Percentiles rank a stretch among this genome's conserved stretches.
These are phyloP conservation scores for Polydesmus complanatus DNA, from an alignment of 2,888 invertebrate genomes.

Conservation along the genomic window DNA sequence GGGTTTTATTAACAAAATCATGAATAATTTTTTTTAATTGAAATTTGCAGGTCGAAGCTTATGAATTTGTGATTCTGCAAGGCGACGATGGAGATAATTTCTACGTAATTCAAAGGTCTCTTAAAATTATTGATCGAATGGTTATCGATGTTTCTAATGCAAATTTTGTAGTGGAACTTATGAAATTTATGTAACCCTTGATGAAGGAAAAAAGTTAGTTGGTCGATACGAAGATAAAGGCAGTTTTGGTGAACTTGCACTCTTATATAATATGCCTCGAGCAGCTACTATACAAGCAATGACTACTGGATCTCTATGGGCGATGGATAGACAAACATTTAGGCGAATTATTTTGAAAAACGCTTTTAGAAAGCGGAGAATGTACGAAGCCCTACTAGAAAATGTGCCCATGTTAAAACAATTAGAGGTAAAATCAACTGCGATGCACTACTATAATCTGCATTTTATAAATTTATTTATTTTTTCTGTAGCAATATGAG, in stretches of 20 bases:
- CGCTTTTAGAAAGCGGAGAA: slow-evolving; percentile 93
- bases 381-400: slow-evolving; percentile 88
- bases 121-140: neutral
- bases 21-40: too few relatives aligned
- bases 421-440: slow-evolving; percentile 52
- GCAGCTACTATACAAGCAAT: slow-evolving; percentile 69
- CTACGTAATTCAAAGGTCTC: slow-evolving; percentile 82
- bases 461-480: neutral
- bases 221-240: slow-evolving; percentile 83
- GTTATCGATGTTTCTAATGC: neutral
- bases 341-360: slow-evolving; percentile 90
- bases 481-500: slow-evolving; percentile 60
- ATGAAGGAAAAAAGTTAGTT: slow-evolving; percentile 33
- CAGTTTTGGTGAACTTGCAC: slow-evolving; percentile 90
- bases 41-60: slow-evolving; percentile 44
- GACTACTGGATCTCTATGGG: slow-evolving; percentile 80
- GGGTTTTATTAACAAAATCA: neutral
- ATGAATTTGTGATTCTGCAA: slow-evolving; percentile 84
- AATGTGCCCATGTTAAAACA: slow-evolving; percentile 91
- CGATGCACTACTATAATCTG: neutral
- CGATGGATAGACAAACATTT: slow-evolving; percentile 94
- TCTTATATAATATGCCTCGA: slow-evolving; percentile 94
- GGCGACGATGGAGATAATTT: slow-evolving; percentile 98
- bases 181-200: slow-evolving; percentile 10
- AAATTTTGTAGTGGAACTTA: slow-evolving; percentile 6